Conservation (phyloP, 2,888 invertebrate species). For the Leptinotarsa juncta region DNA sequence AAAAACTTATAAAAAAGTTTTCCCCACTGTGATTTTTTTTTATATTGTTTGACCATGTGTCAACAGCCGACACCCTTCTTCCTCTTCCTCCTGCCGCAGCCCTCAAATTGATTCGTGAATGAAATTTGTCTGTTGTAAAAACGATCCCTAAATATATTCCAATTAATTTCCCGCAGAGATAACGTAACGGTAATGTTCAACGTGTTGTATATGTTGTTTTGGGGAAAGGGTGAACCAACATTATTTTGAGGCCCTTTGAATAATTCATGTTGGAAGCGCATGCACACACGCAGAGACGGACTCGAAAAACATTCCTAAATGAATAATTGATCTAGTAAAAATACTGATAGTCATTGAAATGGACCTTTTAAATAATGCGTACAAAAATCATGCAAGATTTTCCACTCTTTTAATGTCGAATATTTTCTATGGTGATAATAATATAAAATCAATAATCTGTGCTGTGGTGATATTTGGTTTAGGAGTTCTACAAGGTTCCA, state of each 20-base stretch:
- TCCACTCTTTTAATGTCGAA: too few relatives aligned
- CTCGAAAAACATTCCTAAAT: too few relatives aligned
- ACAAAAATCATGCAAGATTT: too few relatives aligned
- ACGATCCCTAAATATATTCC: conserved; percentile 22
- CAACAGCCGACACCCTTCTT: not conserved
- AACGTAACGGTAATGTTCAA: conserved; percentile 29
- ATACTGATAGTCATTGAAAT: not conserved
- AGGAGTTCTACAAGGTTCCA: too few relatives aligned
- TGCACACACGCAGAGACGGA: conserved; percentile 14
- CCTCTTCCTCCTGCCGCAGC: not conserved
- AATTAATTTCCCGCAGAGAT: conserved; percentile 32
- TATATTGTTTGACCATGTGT: not conserved
- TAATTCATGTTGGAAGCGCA: conserved; percentile 19
- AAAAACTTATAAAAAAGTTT: too few relatives aligned
- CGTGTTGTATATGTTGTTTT: conserved; percentile 13
- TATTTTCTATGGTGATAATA: too few relatives aligned
- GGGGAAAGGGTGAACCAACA: conserved; percentile 27
- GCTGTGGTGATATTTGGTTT: too few relatives aligned
- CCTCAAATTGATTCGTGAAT: conserved; percentile 29
- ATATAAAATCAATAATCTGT: too few relatives aligned
- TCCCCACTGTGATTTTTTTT: too few relatives aligned
- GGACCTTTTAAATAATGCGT: not conserved
- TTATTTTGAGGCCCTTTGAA: conserved; percentile 31
- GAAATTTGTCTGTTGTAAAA: conserved; percentile 24
- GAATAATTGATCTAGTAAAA: too few relatives aligned